These are phyloP conservation scores for Catostomus latipinnis DNA, from an alignment of 2,797 vertebrate genomes.

Conservation along the genomic window DNA sequence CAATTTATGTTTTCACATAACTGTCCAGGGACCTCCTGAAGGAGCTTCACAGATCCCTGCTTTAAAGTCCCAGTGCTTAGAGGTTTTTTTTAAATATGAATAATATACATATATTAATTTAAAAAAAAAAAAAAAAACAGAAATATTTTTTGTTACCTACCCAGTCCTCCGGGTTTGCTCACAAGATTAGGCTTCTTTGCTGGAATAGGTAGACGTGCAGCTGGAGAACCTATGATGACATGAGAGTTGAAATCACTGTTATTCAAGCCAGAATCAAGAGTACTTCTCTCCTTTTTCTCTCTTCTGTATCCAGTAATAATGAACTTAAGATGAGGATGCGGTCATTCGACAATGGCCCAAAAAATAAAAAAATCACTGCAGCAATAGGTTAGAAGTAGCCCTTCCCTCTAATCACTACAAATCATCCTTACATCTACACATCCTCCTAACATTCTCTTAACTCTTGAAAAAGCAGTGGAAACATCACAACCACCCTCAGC, in stretches of 20 bases:
- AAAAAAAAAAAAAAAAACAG: too few species aligned
- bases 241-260: neutral
- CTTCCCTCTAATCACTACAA: neutral
- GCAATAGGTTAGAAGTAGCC: slow-evolving; percentile 3
- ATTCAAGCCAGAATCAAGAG: neutral
- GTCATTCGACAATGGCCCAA: neutral
- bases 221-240: slow-evolving; percentile 65
- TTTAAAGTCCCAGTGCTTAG: too few species aligned
- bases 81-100: too few species aligned
- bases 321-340: neutral
- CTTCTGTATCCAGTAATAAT: neutral
- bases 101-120: too few species aligned
- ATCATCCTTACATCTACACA: neutral
- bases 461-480: slow-evolving; percentile 60
- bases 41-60: too few species aligned
- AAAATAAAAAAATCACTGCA: neutral
- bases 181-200: slow-evolving; percentile 72
- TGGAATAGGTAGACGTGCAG: slow-evolving; percentile 44
- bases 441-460: neutral
- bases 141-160: slow-evolving; percentile 55
- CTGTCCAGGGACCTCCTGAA: too few species aligned
- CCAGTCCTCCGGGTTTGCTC: slow-evolving; percentile 67
- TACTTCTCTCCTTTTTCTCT: neutral
- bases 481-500: slow-evolving; percentile 7
- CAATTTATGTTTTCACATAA: too few species aligned